Base-by-base conservation (phyloP, 2,113 vertebrate genomes). In the Nymphicus hollandicus region DNA sequence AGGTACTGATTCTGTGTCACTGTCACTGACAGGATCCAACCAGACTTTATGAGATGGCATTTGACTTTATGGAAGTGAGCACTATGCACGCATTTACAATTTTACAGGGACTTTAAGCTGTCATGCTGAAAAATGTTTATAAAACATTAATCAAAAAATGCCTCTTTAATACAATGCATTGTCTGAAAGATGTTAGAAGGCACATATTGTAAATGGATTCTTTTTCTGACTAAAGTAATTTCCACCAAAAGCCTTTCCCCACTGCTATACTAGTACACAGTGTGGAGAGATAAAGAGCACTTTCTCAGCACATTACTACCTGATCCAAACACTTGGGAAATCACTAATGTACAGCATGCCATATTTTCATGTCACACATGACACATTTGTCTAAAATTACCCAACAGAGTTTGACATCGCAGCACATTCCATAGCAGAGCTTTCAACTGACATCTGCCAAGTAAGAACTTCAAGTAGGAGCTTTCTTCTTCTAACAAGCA, bases 141-240 rank as follows among this genome's bases (percentile, higher is more conserved):
- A 98, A 99, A 99, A 99, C 99, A 99, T 99, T 99, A 98, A 99
- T 99, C 98, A 99, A 98, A 99, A 98, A 99, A 98, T 99, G 98
- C 98, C 98, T 99, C 98, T 98, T 98, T 99, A 99, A 99, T 99
- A 98, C 98, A 97, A 98, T 98, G 98, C 98, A 98, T 98, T 98
- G 98, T 99, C 99, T 99, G 98, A 98, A 97, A 98, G 99, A 99
- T 98, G 98, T 98, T 99, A 98, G 98, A 98, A 99, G 99, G 98
- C 97, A 97, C 99, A 99, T 97, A 98, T 98, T 99, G 99, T 99
- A 99, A 99, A 99, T 99, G 99, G 99, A 99, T 99, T 99, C 98
- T 98, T 98, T 98, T 98, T 98, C 98, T 98, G 98, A 99, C 99
- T 98, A 97, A 98, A 99, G 98, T 99, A 98, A 98, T 99, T 99